phyloP scores from a whole-genome alignment of 53 echinoderm and acorn worm genomes.

The Henricia sp. region DNA sequence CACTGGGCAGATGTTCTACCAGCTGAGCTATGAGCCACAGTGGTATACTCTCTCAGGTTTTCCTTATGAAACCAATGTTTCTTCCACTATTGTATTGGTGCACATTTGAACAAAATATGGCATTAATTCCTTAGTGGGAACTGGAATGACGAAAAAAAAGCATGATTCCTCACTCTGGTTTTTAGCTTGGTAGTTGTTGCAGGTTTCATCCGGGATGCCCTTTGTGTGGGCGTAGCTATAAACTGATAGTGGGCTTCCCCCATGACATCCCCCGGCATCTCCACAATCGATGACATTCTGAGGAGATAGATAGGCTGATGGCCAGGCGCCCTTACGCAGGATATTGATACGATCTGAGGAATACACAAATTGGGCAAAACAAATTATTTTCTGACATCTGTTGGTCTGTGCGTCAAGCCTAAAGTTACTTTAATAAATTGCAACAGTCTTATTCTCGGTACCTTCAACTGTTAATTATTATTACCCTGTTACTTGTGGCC shows the following conservation, averaged over 20 bases:
- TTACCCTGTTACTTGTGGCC: too few relatives aligned
- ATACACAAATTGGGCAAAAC: too few relatives aligned
- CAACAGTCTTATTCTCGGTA: not conserved
- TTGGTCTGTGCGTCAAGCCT: too few relatives aligned
- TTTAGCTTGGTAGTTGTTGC: conserved; percentile 98
- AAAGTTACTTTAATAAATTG: too few relatives aligned
- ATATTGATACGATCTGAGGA: conserved; percentile 95
- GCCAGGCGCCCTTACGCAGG: conserved; percentile 88
- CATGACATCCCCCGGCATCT: conserved; percentile 87
- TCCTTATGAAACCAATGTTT: too few relatives aligned
- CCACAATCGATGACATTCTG: conserved; percentile 99
- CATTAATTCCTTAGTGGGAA: too few relatives aligned
- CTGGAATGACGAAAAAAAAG: too few relatives aligned
- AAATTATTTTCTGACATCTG: not conserved
- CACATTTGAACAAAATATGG: too few relatives aligned
- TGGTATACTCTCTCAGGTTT: too few relatives aligned
- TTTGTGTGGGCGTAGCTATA: conserved; percentile 81
- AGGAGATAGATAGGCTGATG: conserved; percentile 89
- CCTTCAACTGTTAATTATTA: not conserved
- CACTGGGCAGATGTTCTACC: too few relatives aligned
- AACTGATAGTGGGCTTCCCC: conserved; percentile 86
- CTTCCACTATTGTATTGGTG: too few relatives aligned
- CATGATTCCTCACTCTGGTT: conserved; percentile 87
- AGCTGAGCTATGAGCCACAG: too few relatives aligned
- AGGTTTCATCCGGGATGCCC: conserved; percentile 98